Base-by-base conservation (phyloP, 2,113 vertebrate genomes). In the Salvelinus fontinalis region DNA sequence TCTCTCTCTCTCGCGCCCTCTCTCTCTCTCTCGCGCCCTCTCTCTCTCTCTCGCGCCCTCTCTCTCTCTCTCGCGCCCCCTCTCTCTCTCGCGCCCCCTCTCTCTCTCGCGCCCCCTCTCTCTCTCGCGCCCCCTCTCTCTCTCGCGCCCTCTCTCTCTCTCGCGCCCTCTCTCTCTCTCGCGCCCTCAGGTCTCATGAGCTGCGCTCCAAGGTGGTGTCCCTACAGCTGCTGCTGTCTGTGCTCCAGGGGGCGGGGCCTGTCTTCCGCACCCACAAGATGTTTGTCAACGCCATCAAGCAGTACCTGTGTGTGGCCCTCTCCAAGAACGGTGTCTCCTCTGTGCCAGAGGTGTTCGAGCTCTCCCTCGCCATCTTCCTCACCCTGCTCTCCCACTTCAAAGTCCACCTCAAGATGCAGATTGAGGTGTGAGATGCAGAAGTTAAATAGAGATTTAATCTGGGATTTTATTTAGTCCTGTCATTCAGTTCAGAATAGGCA, bases 271-370 rank as follows among this genome's bases (percentile, higher is more conserved):
- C 96, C 0, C 97, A 99, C 0, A 97, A 98, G 90, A 98, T 99
- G 97, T 99, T 99, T 65, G 96, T 98, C 88, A 99, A 97, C 31
- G 97, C 97, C 44, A 99, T 99, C 90, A 99, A 99, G 87, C 98
- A 99, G 64, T 99, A 99, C 75, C 95, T 99, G 81, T 99, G 98
- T 54, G 98, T 99, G 88, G 98, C 98, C 0, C 87, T 99, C 73
- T 99, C 97, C 74, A 99, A 99, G 86, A 99, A 99, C 0, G 97
- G 98, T 14, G 97, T 98, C 59, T 99, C 97, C 34, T 98, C 97
- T 13, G 97, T 99, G 90, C 98, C 98, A 67, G 97, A 99, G 86
- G 97, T 98, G 12, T 98, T 99, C 66, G 97, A 99, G 81, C 96
- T 99, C n/a, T 99, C 97, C 2, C 93, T 99, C 39, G 97, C 98